Conservation (phyloP, 2,888 invertebrate genomes). For the Stenodera caucasica region DNA sequence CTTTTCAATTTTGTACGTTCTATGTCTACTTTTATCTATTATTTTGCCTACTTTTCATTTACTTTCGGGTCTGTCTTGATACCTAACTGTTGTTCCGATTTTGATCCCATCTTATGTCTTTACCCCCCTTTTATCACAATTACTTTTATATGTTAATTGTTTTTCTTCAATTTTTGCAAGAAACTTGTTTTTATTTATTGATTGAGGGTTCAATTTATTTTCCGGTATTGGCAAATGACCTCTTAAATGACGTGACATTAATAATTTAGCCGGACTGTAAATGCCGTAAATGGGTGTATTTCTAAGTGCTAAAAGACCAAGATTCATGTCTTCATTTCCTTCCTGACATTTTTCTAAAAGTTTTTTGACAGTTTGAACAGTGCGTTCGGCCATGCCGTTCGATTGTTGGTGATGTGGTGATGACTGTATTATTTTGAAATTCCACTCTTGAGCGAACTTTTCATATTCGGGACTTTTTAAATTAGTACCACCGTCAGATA, state of each 20-base stretch:
- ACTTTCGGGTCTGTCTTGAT: conserved; percentile 12
- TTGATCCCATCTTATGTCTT: no score
- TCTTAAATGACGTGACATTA: neutral
- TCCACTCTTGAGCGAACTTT: conserved; percentile 14
- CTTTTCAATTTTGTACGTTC: conserved; percentile 14
- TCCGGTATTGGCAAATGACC: neutral
- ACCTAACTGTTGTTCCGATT: no score
- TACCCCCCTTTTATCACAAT: no score
- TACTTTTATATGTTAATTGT: no score
- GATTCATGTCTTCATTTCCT: conserved; percentile 7
- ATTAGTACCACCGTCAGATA: neutral
- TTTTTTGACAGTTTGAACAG: conserved; percentile 18
- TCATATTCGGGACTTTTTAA: conserved; percentile 9
- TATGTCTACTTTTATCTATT: conserved; percentile 11
- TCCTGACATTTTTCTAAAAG: conserved; percentile 11
- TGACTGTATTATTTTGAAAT: conserved; percentile 10
- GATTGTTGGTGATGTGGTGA: conserved; percentile 15
- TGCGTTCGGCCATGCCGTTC: conserved; percentile 10
- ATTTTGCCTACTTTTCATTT: conserved; percentile 15
- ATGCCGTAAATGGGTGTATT: neutral
- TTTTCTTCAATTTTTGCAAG: no score
- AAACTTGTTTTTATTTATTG: no score
- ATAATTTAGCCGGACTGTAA: neutral
- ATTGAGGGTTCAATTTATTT: neutral
- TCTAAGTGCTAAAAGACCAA: neutral